Evolutionary conservation across 2,888 invertebrate genomes (phyloP), one percentile per base, ranked within the genome.

Genomic region (Nymphalis polychloros): DNA sequence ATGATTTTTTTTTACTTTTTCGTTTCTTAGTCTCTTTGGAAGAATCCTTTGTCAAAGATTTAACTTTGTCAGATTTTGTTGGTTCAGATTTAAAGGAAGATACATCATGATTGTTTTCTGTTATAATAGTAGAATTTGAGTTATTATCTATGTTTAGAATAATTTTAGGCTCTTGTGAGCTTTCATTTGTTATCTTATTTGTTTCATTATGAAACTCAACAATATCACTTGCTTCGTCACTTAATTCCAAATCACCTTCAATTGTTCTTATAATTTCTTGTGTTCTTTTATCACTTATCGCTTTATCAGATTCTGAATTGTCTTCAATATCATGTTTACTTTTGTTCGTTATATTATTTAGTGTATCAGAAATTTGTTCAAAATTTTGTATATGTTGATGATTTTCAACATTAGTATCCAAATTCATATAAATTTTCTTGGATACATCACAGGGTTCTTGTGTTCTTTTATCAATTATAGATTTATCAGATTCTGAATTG

Each of bases 211-310:
- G 62, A 64, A 68, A 49, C 47, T 73, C 82, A 41, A 71, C 72
- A 72, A 79, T 79, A 72, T 90, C 90, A 71, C 81, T 84, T 55
- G 79, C 83, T 71, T 90, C 91, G 70, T 92, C 92, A 77, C 91
- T 92, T 69, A 92, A 77, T 74, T 88, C 84, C 75, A 92, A 84
- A 81, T 92, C 92, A 47, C 81, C 83, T 75, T 82, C 87, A 52
- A 92, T 84, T 81, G 83, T 73, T 79, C 78, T 72, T 75, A 78
- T 63, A 19, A 63, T 55, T 5, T 67, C 67, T 62, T 66, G 53
- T 35, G 35, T 55, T 35, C 19, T 19, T 35, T 67, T 67, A 23
- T 67, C 67, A 57, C 19, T 47, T 49, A 10, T 62, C 16, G 16
- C 31, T 23, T 46, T 55, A 8, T 3, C 35, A 35, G n/a, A 17